Evolutionary conservation across 2,888 invertebrate species (phyloP).

Genomic region (Tenthredo scrophulariae): DNA sequence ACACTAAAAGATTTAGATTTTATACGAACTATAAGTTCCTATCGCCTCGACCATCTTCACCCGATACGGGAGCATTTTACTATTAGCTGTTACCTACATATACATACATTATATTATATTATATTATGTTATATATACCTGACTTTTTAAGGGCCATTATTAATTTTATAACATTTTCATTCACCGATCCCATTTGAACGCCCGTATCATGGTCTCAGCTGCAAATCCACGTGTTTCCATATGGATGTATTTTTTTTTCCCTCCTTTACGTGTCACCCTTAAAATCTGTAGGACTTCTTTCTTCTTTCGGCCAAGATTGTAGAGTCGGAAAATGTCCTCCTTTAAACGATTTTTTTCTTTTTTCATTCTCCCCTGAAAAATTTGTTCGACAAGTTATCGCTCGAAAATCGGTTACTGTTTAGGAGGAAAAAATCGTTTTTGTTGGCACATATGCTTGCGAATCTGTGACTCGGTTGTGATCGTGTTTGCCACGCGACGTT

Average conservation of each 20-base stretch:
- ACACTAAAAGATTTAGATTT: constrained; percentile 9
- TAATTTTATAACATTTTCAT: constrained; percentile 60
- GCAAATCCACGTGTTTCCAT: constrained; percentile 64
- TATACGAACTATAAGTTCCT: constrained; percentile 57
- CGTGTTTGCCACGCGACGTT: constrained; percentile 20
- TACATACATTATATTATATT: background rate
- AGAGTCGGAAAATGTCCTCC: background rate
- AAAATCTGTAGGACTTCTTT: background rate
- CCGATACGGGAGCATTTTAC: constrained; percentile 76
- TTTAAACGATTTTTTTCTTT: background rate
- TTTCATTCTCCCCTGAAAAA: background rate
- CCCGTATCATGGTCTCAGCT: constrained; percentile 70
- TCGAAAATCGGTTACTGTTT: background rate
- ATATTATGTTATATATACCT: constrained; percentile 31
- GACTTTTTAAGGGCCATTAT: constrained; percentile 58
- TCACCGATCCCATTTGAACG: constrained; percentile 63
- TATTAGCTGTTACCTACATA: constrained; percentile 50
- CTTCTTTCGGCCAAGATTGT: too few relatives aligned
- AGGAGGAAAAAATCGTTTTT: background rate
- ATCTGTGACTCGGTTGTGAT: background rate
- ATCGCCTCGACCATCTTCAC: constrained; percentile 64
- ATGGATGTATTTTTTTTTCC: background rate
- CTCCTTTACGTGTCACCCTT: background rate
- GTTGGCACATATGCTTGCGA: constrained; percentile 14
- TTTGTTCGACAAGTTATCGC: background rate